phyloP scores from a whole-genome alignment of 2,113 vertebrate species.

The Anser cygnoides region DNA sequence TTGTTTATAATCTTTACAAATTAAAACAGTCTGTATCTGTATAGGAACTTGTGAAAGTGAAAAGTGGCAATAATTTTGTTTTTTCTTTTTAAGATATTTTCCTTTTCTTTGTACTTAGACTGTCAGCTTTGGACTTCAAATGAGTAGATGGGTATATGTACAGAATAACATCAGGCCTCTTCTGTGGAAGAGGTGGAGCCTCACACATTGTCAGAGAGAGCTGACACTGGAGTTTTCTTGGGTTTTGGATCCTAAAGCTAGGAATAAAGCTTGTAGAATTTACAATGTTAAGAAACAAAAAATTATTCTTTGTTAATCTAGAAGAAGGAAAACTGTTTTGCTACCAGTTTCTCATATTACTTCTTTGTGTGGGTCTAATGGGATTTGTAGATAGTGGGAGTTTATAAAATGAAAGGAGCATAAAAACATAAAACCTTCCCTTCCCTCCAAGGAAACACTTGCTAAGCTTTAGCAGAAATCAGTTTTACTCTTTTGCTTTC shows the following conservation, averaged over 20 bases:
- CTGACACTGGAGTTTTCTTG: neutral
- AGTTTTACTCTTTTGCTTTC: neutral
- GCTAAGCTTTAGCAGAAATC: neutral
- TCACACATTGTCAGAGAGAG: neutral
- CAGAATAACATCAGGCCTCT: neutral
- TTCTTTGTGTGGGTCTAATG: neutral
- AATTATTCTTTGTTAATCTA: neutral
- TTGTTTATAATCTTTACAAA: neutral
- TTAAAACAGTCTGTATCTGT: neutral
- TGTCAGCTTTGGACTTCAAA: neutral
- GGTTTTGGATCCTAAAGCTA: neutral
- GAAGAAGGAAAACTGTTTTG: neutral
- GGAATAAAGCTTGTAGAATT: neutral
- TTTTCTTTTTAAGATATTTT: neutral
- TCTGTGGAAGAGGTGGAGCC: neutral
- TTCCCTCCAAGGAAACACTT: neutral
- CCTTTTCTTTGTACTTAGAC: neutral
- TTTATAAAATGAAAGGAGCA: neutral
- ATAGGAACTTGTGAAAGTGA: neutral
- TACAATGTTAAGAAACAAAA: neutral
- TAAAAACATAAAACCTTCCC: neutral
- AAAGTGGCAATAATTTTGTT: neutral
- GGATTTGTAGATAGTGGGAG: neutral
- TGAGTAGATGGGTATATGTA: neutral
- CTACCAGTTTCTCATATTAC: neutral